Evolutionary conservation across 2,888 invertebrate species (phyloP), one percentile per base, ranked within the genome.

Genomic region (Agriotes lineatus): DNA sequence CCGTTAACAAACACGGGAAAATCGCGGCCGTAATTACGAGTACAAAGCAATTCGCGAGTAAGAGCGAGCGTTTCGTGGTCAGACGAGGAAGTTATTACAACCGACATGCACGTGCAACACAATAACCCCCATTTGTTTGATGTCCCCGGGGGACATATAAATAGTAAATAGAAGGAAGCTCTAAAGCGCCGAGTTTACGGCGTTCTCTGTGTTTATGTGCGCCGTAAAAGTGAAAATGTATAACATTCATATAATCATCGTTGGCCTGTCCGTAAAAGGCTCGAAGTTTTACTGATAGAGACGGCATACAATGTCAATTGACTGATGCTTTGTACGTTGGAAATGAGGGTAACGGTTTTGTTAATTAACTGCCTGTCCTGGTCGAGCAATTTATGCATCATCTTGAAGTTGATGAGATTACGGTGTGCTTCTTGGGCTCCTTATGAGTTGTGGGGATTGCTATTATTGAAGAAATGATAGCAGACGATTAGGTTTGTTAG

Each of bases 81-180:
- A 65, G 57, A 58, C 65, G 37, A 65, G 65, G 57, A 66, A 66
- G 60, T 66, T 66, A 60, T 66, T 66, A 66, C 59, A 54, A 37
- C 60, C 60, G 52, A 66, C 67, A 56, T 67, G 67, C 60, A 57
- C 61, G 67, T 67, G 61, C 61, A 67, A 61, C 67, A 67, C 59
- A 60, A 66, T 66, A 66, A 66, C 61, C 67, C 67, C 45, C 67
- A 37, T 61, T 61, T 61, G 56, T 61, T 61, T 57, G 61, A 57
- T 48, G 56, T 48, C 61, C 67, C 56, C 61, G 16, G 12, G 67
- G 67, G 67, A 60, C 59, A 44, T 60, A 66, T 66, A 66, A 66
- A 66, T 66, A 66, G 60, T 60, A 59, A 66, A 66, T 60, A 66
- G 66, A 44, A 66, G 66, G 66, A 66, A 66, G 65, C 57, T 65